Evolutionary conservation across 2,797 vertebrate species (phyloP), one percentile per base, ranked within the genome.

Genomic region (Oryzias dopingdopingensis): DNA sequence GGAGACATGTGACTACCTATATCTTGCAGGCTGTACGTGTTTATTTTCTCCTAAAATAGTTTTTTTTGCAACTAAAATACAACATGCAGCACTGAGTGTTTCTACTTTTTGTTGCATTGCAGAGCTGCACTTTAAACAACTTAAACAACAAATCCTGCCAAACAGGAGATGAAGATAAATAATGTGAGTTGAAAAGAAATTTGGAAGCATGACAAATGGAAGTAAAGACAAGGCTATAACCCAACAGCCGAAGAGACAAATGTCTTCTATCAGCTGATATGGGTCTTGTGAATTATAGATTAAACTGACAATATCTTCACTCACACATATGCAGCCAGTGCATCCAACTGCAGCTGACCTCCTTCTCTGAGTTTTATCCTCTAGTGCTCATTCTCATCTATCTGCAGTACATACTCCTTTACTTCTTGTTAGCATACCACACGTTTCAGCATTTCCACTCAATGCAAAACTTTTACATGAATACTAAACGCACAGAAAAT

Each of bases 161-260:
- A 23, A 67, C 32, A 64, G 55, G 43, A 63, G 54, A 66, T 59
- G 23, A 77, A 57, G 29, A 12, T 49, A 43, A 14, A 48, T 50
- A 64, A 37, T 48, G 16, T 17, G 20, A 65, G 49, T 18, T 43
- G 29, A 14, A 18, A 18, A 40, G 54, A 48, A 56, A 67, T 65
- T 14, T 8, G 76, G 4, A 62, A 67, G 70, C 72, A 56, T 77
- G 79, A 53, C 24, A 73, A 79, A 76, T 76, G 63, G 77, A 87
- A 84, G 81, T 75, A 54, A 56, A 51, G 70, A 67, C 51, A 52
- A 89, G 93, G 92, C 90, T 71, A 55, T 0, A 77, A 59, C 88
- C 91, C 92, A 94, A 85, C 83, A 66, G 74, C 79, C 86, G 69
- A 78, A 76, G 81, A 86, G 88, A 91, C 87, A 89, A 83, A 88